These are phyloP conservation scores for Anolis carolinensis DNA, from an alignment of 2,113 vertebrate species.

Conservation along the genomic window DNA sequence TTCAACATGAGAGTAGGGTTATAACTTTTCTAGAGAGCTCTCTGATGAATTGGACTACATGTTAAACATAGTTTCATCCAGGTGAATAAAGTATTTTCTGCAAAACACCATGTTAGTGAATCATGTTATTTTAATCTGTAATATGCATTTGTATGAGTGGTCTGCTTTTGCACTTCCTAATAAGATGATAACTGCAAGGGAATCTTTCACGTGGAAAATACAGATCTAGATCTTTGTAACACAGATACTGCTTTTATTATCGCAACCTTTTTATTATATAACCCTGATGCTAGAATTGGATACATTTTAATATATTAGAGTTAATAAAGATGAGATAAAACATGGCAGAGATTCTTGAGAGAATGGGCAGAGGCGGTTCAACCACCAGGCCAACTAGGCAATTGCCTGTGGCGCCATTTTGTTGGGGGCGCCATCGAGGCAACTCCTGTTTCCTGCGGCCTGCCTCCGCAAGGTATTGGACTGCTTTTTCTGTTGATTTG, in stretches of 20 bases:
- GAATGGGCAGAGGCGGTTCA: neutral
- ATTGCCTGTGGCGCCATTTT: no score
- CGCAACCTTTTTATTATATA: neutral
- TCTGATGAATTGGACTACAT: neutral
- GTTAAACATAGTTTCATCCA: constrained; percentile 32
- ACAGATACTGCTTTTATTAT: neutral
- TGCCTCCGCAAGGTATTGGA: no score
- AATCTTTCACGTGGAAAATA: neutral
- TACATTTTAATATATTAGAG: neutral
- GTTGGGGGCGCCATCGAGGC: no score
- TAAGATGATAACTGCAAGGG: neutral
- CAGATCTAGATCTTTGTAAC: neutral
- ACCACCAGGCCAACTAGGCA: no score
- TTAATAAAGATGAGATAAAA: neutral
- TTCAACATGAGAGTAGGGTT: neutral
- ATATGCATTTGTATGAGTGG: neutral
- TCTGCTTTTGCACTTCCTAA: neutral
- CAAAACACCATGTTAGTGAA: constrained; percentile 21
- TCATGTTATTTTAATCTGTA: constrained; percentile 20
- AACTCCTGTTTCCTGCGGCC: no score
- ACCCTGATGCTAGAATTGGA: neutral
- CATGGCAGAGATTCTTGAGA: neutral
- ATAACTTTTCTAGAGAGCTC: neutral
- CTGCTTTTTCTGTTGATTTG: no score
- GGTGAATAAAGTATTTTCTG: constrained; percentile 1